Base-by-base conservation (phyloP, 2,888 invertebrate genomes). In the Atethmia centrago region DNA sequence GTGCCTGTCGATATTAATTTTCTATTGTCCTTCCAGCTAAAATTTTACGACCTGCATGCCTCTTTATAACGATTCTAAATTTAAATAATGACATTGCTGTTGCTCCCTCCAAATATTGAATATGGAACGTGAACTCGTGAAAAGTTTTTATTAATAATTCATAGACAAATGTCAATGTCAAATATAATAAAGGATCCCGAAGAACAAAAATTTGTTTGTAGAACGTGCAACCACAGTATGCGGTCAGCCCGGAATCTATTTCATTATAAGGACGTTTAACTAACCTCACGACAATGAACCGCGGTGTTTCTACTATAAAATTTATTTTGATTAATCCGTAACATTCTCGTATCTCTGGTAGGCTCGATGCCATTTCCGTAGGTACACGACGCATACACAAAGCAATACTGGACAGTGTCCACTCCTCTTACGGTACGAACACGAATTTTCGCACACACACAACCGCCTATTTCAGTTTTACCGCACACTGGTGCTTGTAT, bases 381-480 rank as follows among this genome's bases (percentile, higher is more conserved):
- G 87, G 88, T 89, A 90, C 91, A 92, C 89, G 91, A 88, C 90
- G 91, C 89, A 88, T 90, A 93, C 92, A 95, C 94, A 95, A 95
- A 95, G 95, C 95, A 91, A 92, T 92, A 91, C 91, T 91, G 93
- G 90, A 84, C 93, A 91, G 88, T 95, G 95, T 94, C 95, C 95
- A 93, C 93, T 93, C 89, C 92, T 93, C 94, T 93, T 92, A 91
- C 91, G 90, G 88, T 88, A 90, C 87, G 90, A 88, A 93, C 93
- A 95, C 94, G 94, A 95, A 95, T 94, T 95, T 94, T 93, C 95
- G 92, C 94, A 93, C 95, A 94, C 95, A 94, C 90, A 90, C 92
- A 90, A 88, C 78, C 83, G 83, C 82, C 90, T 88, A 90, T 90
- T 90, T 89, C 93, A 95, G 95, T 95, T 96, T 96, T 95, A 94